Evolutionary conservation across 2,113 vertebrate genomes (phyloP).

Genomic region (Aix galericulata): DNA sequence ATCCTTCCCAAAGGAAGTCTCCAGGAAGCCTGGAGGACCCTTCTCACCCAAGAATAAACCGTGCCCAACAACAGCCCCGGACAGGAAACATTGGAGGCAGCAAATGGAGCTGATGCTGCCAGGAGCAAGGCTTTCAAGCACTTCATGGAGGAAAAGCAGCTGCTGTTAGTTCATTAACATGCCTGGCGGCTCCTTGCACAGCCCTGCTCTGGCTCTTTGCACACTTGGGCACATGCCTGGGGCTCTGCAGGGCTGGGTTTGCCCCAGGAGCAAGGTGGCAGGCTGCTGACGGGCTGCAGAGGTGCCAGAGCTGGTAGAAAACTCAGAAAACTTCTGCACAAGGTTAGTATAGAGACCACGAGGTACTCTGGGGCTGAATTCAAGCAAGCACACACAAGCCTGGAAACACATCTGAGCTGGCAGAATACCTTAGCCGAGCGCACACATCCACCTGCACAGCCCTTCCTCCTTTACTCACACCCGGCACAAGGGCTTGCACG

Average conservation of each 20-base stretch:
- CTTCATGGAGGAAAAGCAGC: neutral
- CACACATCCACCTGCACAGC: neutral
- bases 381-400: neutral
- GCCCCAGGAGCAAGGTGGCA: neutral
- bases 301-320: neutral
- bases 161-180: neutral
- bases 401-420: neutral
- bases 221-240: neutral
- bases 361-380: neutral
- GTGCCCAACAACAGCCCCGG: fast-evolving
- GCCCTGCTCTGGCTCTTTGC: too few relatives aligned
- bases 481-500: neutral
- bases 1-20: neutral
- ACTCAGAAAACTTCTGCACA: neutral
- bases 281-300: neutral
- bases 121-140: fast-evolving
- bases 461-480: neutral
- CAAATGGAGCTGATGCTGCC: neutral
- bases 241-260: neutral
- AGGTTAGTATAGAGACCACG: neutral
- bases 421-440: neutral
- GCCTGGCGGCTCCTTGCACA: neutral
- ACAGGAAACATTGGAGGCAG: neutral
- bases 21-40: neutral
- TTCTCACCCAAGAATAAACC: neutral